These are phyloP conservation scores for Macroramphosus scolopax DNA, from an alignment of 2,797 vertebrate genomes.

Conservation along the genomic window DNA sequence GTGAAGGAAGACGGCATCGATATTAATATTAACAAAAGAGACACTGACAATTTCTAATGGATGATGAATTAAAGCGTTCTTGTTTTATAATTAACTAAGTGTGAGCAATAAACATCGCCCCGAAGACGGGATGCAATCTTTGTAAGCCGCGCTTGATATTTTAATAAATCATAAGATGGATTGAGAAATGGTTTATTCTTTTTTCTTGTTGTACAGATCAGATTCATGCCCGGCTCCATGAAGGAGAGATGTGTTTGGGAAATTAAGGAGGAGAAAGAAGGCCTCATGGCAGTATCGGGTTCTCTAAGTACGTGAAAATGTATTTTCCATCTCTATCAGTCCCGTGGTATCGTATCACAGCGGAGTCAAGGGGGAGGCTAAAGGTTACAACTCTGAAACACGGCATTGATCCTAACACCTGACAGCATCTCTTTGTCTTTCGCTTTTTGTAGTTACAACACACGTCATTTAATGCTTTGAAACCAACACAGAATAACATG, in stretches of 20 bases:
- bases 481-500: conserved; percentile 7
- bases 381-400: conserved; percentile 81
- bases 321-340: conserved; percentile 75
- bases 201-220: conserved; percentile 50
- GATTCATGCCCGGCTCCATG: conserved; percentile 52
- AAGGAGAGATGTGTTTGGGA: conserved; percentile 66
- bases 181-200: conserved; percentile 36
- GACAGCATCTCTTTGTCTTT: conserved; percentile 62
- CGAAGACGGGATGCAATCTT: conserved; percentile 42
- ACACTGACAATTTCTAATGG: conserved; percentile 71
- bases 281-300: conserved; percentile 66
- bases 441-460: conserved; percentile 28
- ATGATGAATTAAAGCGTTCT: conserved; percentile 66
- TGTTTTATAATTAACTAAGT: conserved; percentile 62
- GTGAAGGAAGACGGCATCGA: conserved; percentile 49
- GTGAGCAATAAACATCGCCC: conserved; percentile 48
- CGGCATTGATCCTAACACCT: conserved; percentile 81
- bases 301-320: conserved; percentile 75
- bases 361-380: conserved; percentile 77
- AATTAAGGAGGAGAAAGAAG: conserved; percentile 62
- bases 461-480: conserved; percentile 6
- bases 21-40: conserved; percentile 79
- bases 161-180: conserved; percentile 64
- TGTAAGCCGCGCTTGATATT: conserved; percentile 53
- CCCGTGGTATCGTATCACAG: conserved; percentile 75